Evolutionary conservation across 2,113 vertebrate species (phyloP).

Genomic region (Conger conger): DNA sequence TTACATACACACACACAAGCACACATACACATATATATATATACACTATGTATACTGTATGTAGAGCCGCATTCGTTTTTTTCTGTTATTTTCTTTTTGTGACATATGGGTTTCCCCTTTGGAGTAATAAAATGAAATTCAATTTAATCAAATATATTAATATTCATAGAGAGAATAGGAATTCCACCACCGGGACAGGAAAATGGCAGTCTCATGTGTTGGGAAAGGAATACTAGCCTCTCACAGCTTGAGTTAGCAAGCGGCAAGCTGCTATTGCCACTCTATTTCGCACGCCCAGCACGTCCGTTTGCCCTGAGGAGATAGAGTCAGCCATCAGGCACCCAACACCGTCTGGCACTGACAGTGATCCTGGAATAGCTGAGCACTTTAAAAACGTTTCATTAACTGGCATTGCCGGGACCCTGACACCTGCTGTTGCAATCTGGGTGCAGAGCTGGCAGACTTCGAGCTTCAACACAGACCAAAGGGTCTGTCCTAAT

Average conservation of each 20-base stretch:
- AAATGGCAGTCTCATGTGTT: background rate
- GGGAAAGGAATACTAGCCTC: background rate
- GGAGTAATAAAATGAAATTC: background rate
- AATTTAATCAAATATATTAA: background rate
- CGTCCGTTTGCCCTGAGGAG: background rate
- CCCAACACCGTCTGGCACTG: background rate
- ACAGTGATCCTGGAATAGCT: background rate
- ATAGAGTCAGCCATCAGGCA: background rate
- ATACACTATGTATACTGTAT: background rate
- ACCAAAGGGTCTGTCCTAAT: background rate
- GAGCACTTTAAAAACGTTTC: background rate
- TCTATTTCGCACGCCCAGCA: background rate
- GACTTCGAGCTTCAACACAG: background rate
- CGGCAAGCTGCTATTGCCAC: background rate
- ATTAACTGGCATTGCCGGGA: background rate
- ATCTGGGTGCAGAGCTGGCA: background rate
- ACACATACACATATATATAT: background rate
- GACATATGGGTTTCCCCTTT: background rate
- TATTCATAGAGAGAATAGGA: background rate
- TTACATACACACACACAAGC: background rate
- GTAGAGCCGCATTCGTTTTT: too few relatives aligned
- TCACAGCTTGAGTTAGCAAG: background rate
- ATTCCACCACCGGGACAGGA: background rate
- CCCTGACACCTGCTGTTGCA: conserved; percentile 2
- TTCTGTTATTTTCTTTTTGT: background rate